Base-by-base conservation (phyloP, 2,888 invertebrate genomes). In the Euzophera pinguis region DNA sequence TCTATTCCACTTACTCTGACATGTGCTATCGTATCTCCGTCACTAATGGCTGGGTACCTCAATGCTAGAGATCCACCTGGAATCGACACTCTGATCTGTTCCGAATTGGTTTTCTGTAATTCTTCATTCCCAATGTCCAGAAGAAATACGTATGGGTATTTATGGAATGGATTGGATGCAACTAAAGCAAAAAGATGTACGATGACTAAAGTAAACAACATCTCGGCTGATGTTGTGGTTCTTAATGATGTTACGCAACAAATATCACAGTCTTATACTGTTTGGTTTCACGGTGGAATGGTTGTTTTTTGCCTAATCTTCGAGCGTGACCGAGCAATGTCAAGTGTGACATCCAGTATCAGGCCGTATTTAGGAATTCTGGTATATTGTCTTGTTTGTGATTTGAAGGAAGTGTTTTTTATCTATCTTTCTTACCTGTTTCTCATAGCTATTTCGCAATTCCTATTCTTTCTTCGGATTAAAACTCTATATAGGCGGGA, bases 121-220 rank as follows among this genome's bases (percentile, higher is more conserved):
- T 87, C 89, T 81, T 90, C 90, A 78, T 90, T 90, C 45, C 90
- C 90, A 43, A 89, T 73, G 59, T 90, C 90, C 16, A 90, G 66
- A 27, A 89, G 63, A 56, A 88, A 90, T 42, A 84, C 81, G 57
- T 77, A 88, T 1, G 90, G 90, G 53, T 87, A 89, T 61, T 85
- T 86, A 57, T 85, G 84, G 50, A 85, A 81, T 6, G 90, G 84
- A 67, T 75, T 83, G 0, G 80, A 82, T 8, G 67, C 54, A 16
- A 65, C 62, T 10, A 77, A 54, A 45, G 68, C 62, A 52, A 72
- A 57, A 48, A 78, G 54, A 54, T 78, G 68, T 54, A 56, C 65
- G 53, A 75, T 35, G 13, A 80, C 32, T 8, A 78, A 62, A 60
- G 67, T 65, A 54, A 81, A 69, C 72, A 81, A 67, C 81, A 90